Evolutionary conservation across 2,888 invertebrate species (phyloP).

Genomic region (Nebria salina): DNA sequence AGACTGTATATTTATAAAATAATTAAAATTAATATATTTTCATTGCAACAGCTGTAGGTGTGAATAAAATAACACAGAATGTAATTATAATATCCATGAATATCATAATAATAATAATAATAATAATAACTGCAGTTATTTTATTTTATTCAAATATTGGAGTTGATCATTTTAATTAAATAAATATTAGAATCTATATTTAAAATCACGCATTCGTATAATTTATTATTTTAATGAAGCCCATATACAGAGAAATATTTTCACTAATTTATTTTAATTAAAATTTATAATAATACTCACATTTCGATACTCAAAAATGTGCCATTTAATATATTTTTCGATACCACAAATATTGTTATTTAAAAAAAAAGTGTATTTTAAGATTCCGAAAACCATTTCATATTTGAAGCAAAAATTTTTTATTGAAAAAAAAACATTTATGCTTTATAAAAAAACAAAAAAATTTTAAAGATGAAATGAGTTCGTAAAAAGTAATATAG

Average conservation of each 20-base stretch:
- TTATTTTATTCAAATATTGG: background rate
- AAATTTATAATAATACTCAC: background rate
- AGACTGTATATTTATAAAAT: background rate
- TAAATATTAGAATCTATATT: background rate
- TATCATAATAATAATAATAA: background rate
- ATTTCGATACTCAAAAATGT: too few species aligned
- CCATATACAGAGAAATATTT: background rate
- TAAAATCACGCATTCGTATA: background rate
- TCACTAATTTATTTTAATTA: background rate
- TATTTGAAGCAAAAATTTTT: too few species aligned
- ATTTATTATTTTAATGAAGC: background rate
- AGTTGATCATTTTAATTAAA: background rate
- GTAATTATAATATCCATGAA: background rate
- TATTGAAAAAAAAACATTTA: background rate
- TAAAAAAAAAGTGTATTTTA: too few species aligned
- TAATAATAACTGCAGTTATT: background rate
- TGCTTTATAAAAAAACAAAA: background rate
- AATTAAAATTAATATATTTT: conserved; percentile 1
- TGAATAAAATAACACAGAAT: background rate
- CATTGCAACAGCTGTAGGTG: background rate
- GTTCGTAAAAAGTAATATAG: background rate
- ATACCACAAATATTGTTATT: too few species aligned
- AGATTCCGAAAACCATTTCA: too few species aligned
- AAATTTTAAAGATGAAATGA: background rate
- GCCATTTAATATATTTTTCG: too few species aligned